phyloP scores from a whole-genome alignment of 1,140 invertebrate species.

The Brachionus rubens region DNA sequence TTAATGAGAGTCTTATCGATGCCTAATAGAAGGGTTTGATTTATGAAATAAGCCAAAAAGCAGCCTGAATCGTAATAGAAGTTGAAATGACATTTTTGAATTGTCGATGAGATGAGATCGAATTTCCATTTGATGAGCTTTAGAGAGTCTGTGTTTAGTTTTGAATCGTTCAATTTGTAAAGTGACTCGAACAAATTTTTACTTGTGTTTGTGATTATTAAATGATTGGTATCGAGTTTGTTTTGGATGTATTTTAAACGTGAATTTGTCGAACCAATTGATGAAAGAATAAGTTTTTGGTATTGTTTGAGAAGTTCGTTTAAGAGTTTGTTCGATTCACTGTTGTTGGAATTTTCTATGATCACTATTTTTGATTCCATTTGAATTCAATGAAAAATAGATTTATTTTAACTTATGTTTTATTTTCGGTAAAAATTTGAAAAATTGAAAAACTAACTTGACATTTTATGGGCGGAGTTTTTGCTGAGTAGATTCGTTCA shows the following conservation, averaged over 20 bases:
- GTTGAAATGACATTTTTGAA: neutral
- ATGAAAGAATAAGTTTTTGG: conserved; percentile 7
- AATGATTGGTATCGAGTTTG: neutral
- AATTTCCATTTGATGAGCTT: conserved; percentile 13
- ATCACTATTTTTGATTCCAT: neutral
- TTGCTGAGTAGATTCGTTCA: too few species aligned
- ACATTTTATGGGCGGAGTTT: too few species aligned
- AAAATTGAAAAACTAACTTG: too few species aligned
- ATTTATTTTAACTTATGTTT: neutral
- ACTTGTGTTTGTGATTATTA: neutral
- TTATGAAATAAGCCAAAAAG: neutral
- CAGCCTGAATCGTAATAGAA: neutral
- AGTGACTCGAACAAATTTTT: neutral
- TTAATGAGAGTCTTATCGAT: neutral
- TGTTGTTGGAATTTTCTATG: neutral
- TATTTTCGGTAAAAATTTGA: too few species aligned
- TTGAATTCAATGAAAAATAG: neutral
- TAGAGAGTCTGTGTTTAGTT: neutral
- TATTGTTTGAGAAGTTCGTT: neutral
- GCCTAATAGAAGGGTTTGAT: neutral
- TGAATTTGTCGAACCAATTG: neutral
- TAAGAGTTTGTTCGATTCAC: neutral
- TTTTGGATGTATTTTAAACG: neutral
- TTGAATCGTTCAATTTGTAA: neutral
- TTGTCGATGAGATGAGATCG: neutral